Evolutionary conservation across 2,888 invertebrate genomes (phyloP).

Genomic region (Dasypolia templi): DNA sequence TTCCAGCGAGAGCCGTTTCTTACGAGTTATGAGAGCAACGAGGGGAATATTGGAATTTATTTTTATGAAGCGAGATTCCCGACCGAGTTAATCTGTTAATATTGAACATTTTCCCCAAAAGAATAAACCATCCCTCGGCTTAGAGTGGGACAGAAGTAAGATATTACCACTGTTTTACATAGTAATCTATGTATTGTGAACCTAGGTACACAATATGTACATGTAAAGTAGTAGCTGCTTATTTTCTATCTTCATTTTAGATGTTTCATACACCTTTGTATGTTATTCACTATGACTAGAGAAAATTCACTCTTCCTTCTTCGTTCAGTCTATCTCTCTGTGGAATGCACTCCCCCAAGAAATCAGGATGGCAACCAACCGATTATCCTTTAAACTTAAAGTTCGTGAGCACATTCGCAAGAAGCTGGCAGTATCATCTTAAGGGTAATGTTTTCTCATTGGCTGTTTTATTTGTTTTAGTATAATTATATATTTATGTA

Average conservation of each 20-base stretch:
- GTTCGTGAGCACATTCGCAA: too few species aligned
- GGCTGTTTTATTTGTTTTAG: too few species aligned
- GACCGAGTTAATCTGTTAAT: conserved; percentile 87
- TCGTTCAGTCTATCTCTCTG: too few species aligned
- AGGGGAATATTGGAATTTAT: conserved; percentile 87
- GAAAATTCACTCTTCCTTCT: too few species aligned
- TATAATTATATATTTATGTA: too few species aligned
- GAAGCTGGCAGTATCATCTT: too few species aligned
- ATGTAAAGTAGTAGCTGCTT: background rate
- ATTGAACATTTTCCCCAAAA: conserved; percentile 85
- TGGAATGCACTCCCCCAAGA: too few species aligned
- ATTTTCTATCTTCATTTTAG: background rate
- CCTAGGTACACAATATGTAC: background rate
- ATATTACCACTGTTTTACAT: conserved; percentile 54
- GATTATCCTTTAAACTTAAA: too few species aligned
- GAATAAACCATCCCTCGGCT: conserved; percentile 76
- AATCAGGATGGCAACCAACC: too few species aligned
- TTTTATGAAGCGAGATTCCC: conserved; percentile 85
- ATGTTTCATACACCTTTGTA: background rate
- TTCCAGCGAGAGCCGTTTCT: conserved; percentile 85
- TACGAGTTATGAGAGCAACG: conserved; percentile 86
- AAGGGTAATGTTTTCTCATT: too few species aligned
- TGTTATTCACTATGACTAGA: background rate
- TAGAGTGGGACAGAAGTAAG: conserved; percentile 61
- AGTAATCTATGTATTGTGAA: conserved; percentile 41